Percentiles rank a stretch among this genome's conserved stretches.
phyloP scores from a whole-genome alignment of 2,113 vertebrate genomes.

The Tringa solitaria region DNA sequence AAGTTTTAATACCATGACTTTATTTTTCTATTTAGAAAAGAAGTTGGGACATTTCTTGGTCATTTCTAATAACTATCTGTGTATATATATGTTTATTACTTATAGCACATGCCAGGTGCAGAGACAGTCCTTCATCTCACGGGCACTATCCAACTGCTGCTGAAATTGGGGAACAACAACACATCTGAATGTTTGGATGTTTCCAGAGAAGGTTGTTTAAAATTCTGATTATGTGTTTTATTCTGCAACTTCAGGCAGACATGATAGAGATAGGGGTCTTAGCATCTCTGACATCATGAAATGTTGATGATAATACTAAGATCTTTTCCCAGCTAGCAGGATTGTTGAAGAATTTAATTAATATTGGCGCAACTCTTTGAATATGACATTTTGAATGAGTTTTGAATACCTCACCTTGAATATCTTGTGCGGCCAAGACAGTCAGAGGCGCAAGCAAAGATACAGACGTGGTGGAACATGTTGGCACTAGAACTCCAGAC shows the following conservation, averaged over 20 bases:
- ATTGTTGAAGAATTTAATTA: not conserved
- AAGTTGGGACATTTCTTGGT: not conserved
- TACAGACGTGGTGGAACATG: not conserved
- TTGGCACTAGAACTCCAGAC: not conserved
- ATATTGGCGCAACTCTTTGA: not conserved
- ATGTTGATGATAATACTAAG: not conserved
- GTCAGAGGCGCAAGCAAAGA: not conserved
- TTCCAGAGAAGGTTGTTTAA: not conserved
- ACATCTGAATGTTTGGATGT: fast-evolving
- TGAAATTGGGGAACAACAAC: not conserved
- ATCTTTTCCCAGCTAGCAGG: not conserved
- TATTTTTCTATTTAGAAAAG: not conserved
- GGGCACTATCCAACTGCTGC: not conserved
- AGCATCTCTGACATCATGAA: not conserved
- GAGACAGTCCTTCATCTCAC: not conserved
- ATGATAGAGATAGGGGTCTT: not conserved
- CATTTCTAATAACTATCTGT: not conserved
- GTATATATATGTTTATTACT: not conserved
- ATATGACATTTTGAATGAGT: not conserved
- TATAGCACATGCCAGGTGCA: not conserved
- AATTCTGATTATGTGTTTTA: not conserved
- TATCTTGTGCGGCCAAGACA: not conserved
- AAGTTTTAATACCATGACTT: not conserved
- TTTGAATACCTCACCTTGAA: not conserved
- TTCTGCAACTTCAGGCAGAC: not conserved